These are phyloP conservation scores for Therioaphis trifolii DNA, from an alignment of 2,888 invertebrate species.

Conservation along the genomic window DNA sequence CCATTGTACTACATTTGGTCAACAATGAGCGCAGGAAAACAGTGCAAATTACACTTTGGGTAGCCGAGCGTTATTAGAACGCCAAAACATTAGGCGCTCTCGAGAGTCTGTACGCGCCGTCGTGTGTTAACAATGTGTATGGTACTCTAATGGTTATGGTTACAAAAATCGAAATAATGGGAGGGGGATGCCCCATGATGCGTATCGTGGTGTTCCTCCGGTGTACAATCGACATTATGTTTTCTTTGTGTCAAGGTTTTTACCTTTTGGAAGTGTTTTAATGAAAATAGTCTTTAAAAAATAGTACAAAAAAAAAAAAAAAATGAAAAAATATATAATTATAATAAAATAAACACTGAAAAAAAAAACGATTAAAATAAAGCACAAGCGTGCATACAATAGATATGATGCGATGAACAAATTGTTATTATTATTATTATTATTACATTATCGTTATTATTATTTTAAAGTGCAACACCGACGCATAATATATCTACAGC, in stretches of 20 bases:
- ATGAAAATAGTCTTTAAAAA: background rate
- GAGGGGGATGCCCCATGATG: background rate
- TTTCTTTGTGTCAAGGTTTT: background rate
- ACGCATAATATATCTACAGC: too few relatives aligned
- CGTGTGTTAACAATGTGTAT: background rate
- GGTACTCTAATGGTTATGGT: background rate
- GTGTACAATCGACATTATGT: background rate
- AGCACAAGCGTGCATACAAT: too few relatives aligned
- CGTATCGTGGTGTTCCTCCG: background rate
- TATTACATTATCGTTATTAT: too few relatives aligned
- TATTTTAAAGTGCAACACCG: too few relatives aligned
- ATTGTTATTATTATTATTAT: too few relatives aligned
- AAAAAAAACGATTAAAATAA: too few relatives aligned
- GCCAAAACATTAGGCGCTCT: background rate
- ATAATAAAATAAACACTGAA: too few relatives aligned
- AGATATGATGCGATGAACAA: too few relatives aligned
- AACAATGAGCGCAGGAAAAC: slow-evolving; percentile 21
- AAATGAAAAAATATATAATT: too few relatives aligned
- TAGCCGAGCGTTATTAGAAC: background rate
- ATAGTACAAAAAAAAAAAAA: background rate
- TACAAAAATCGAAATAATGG: background rate
- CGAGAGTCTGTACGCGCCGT: background rate
- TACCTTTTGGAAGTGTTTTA: background rate
- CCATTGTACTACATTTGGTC: slow-evolving; percentile 23
- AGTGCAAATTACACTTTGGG: background rate